Conservation (phyloP, 23 tunicate genomes). For the Aplidium turbinatum region DNA sequence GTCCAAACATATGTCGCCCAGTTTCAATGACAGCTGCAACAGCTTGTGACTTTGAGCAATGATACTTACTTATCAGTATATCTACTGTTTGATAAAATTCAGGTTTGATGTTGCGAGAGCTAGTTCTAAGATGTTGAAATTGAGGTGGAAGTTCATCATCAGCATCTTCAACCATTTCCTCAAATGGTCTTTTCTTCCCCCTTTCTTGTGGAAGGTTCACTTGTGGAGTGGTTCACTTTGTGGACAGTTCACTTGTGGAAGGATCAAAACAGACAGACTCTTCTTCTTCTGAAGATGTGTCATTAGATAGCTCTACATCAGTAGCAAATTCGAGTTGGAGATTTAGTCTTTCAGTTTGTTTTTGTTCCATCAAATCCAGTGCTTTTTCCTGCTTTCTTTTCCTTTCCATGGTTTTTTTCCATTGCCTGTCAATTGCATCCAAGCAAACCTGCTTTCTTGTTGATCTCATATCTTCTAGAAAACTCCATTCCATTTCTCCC, state of each 20-base stretch:
- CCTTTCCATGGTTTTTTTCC: slow-evolving; percentile 5
- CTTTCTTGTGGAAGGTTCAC: too few relatives aligned
- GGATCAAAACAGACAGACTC: too few relatives aligned
- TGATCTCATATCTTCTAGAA: slow-evolving; percentile 8
- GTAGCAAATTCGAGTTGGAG: too few relatives aligned
- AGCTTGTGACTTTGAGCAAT: slow-evolving; percentile 4
- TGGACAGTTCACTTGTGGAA: too few relatives aligned
- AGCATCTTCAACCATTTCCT: neutral
- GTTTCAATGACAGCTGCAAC: slow-evolving; percentile 4
- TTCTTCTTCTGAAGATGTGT: too few relatives aligned
- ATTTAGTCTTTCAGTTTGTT: too few relatives aligned
- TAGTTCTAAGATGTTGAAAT: neutral
- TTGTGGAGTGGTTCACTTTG: neutral
- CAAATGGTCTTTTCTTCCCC: neutral
- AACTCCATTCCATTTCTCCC: neutral
- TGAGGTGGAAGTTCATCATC: neutral
- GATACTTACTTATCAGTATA: slow-evolving; percentile 1
- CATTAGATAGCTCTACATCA: too few relatives aligned
- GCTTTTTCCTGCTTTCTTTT: neutral
- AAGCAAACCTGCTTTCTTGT: neutral
- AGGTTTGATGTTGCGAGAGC: neutral
- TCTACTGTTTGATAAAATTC: slow-evolving; percentile 3
- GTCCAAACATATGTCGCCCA: neutral
- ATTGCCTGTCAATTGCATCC: neutral
- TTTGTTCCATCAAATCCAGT: neutral